Percentiles rank a stretch among this genome's conserved stretches.
Evolutionary conservation across 1,140 invertebrate species (phyloP).

Genomic region (Maconellicoccus hirsutus): DNA sequence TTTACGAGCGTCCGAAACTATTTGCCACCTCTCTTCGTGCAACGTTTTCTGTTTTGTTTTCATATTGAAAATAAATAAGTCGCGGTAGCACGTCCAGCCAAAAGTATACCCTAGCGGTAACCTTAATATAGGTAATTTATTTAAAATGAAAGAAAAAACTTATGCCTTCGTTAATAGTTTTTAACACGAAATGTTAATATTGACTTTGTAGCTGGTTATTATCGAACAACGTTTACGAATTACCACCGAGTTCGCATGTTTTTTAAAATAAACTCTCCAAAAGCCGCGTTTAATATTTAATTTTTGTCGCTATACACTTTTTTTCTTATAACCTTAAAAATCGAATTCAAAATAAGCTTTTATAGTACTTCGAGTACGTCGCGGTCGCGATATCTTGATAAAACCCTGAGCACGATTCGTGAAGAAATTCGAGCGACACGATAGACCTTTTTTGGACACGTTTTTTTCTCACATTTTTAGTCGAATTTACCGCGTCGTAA

Average conservation of each 20-base stretch:
- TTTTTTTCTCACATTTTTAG: no score
- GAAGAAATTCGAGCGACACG: no score
- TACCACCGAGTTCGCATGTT: conserved; percentile 5
- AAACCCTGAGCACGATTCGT: background rate
- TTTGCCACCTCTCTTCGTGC: no score
- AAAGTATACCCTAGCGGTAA: background rate
- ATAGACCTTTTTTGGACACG: no score
- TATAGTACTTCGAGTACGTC: background rate
- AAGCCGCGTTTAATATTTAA: conserved; percentile 15
- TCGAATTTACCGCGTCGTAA: no score
- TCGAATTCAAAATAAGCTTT: conserved; percentile 10
- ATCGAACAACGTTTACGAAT: conserved; percentile 17
- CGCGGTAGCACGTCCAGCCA: background rate
- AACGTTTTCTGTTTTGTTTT: background rate
- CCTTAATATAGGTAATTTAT: background rate
- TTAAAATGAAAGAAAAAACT: background rate
- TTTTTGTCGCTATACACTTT: conserved; percentile 8
- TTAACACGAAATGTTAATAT: conserved; percentile 22
- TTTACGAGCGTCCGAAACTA: no score
- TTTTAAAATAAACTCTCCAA: background rate
- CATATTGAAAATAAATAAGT: background rate
- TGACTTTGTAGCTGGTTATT: conserved; percentile 20
- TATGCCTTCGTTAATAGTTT: conserved; percentile 20
- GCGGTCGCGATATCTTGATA: background rate
- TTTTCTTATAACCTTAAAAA: background rate